Evolutionary conservation across 2,797 vertebrate genomes (phyloP).

Genomic region (Rhinella marina): DNA sequence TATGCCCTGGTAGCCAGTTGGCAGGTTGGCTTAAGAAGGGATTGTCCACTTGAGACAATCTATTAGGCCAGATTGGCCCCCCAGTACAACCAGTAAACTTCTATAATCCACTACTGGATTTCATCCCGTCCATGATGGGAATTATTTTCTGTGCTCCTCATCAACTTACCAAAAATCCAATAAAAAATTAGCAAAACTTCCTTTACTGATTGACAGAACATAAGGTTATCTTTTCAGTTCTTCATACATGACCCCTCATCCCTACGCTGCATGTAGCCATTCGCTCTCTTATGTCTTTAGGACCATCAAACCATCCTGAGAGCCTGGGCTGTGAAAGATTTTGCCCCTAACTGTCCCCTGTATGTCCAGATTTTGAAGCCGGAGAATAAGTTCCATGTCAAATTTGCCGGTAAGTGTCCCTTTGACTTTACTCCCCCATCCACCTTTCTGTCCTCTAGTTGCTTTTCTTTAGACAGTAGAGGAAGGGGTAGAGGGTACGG

Average conservation of each 20-base stretch:
- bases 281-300: conserved; percentile 66
- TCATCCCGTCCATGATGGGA: too few species aligned
- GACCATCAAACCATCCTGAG: conserved; percentile 95
- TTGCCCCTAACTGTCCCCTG: conserved; percentile 90
- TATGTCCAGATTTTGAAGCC: conserved; percentile 95
- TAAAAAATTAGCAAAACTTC: too few species aligned
- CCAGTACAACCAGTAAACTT: too few species aligned
- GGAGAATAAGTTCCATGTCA: conserved; percentile 94
- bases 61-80: too few species aligned
- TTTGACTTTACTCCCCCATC: not conserved
- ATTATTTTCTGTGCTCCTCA: too few species aligned
- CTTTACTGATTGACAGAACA: too few species aligned
- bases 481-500: too few species aligned
- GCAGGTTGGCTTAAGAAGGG: not conserved
- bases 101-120: too few species aligned
- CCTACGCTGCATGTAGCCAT: not conserved
- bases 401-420: conserved; percentile 85
- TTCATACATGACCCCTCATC: not conserved
- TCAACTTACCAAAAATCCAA: too few species aligned
- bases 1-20: too few species aligned
- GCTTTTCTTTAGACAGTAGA: too few species aligned
- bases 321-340: conserved; percentile 95
- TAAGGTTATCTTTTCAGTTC: too few species aligned
- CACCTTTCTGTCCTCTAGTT: not conserved
- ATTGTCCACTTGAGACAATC: not conserved